Conservation (phyloP, 2,888 invertebrate genomes). For the Metalampra italica region DNA sequence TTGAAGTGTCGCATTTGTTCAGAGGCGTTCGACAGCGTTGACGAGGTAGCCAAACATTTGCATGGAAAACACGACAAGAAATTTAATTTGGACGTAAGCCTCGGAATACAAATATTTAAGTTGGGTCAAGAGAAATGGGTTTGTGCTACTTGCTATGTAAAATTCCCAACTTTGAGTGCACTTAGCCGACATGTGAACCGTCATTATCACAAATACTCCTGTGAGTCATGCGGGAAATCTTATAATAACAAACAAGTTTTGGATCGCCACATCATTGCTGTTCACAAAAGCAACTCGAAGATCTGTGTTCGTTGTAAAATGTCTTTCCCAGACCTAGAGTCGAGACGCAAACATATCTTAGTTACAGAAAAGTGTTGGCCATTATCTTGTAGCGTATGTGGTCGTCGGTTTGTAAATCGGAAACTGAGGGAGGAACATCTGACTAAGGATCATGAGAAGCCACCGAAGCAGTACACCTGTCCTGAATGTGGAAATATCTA, state of each 20-base stretch:
- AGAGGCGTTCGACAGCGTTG: constrained; percentile 15
- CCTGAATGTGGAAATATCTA: constrained; percentile 38
- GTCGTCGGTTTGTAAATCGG: constrained; percentile 52
- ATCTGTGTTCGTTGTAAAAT: neutral
- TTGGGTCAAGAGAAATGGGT: constrained; percentile 19
- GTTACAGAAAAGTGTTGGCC: constrained; percentile 53
- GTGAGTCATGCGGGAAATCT: constrained; percentile 36
- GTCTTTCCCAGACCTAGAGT: neutral
- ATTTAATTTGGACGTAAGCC: constrained; percentile 15
- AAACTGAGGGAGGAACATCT: constrained; percentile 51
- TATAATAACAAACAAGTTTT: constrained; percentile 25
- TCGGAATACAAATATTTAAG: constrained; percentile 29
- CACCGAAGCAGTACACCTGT: constrained; percentile 45
- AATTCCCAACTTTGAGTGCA: constrained; percentile 25
- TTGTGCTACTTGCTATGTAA: constrained; percentile 29
- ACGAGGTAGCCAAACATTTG: constrained; percentile 25
- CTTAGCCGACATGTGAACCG: constrained; percentile 33
- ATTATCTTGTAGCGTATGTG: constrained; percentile 53
- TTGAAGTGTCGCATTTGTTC: constrained; percentile 30
- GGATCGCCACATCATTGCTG: constrained; percentile 20
- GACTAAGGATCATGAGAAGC: constrained; percentile 43
- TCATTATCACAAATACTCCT: constrained; percentile 33
- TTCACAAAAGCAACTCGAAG: neutral
- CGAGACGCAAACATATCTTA: constrained; percentile 18
- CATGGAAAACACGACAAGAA: constrained; percentile 14